phyloP scores from a whole-genome alignment of 2,797 vertebrate genomes.

The Cirrhinus molitorella region DNA sequence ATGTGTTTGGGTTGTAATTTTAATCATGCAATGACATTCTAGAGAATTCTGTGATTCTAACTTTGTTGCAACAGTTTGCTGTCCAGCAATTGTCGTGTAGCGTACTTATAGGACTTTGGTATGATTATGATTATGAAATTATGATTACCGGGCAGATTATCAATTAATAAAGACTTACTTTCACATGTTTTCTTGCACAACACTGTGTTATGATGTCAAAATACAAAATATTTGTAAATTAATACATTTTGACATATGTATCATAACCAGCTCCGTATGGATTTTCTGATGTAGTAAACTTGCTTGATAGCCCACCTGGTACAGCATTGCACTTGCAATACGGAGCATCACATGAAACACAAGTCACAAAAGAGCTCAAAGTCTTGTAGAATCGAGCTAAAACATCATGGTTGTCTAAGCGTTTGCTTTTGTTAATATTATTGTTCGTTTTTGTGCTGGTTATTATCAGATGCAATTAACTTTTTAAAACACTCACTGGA shows the following conservation, averaged over 20 bases:
- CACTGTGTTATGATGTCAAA: background rate
- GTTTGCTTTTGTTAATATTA: background rate
- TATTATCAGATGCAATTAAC: background rate
- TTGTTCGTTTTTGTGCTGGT: background rate
- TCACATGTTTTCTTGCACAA: background rate
- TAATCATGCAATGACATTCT: background rate
- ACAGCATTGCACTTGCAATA: background rate
- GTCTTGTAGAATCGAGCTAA: background rate
- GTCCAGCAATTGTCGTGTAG: background rate
- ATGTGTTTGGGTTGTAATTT: background rate
- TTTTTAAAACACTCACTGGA: background rate
- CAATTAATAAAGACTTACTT: background rate
- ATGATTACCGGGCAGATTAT: background rate
- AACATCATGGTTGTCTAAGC: background rate
- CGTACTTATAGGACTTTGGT: background rate
- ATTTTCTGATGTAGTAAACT: background rate
- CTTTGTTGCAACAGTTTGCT: constrained; percentile 1
- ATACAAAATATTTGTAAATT: background rate
- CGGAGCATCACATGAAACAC: background rate
- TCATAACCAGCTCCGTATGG: background rate
- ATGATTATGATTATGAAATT: no score
- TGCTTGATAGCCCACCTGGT: no score
- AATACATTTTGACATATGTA: background rate
- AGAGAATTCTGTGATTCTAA: background rate
- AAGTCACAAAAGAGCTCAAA: background rate